Base-by-base conservation (phyloP, 2,888 invertebrate species). In the Agriopis leucophaearia region DNA sequence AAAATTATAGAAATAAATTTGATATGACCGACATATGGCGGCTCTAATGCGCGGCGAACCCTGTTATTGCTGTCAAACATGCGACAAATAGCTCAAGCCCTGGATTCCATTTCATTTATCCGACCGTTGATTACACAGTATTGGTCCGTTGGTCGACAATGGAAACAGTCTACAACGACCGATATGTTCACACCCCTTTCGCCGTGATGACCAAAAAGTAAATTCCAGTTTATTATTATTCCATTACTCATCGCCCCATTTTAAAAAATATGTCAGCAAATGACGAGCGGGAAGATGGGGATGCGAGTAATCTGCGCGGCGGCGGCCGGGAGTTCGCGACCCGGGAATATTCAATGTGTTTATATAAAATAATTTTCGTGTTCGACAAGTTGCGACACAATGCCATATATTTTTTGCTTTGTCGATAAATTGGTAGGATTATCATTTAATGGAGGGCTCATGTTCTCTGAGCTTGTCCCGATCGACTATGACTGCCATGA, bases 201-300 rank as follows among this genome's bases (percentile, higher is more conserved):
- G 86, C 80, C 79, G 83, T 85, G 90, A 92, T 93, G 92, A 92
- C 94, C 93, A 90, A 93, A 94, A 93, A 92, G 92, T 89, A 90
- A 93, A 93, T 93, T 93, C 90, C 91, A 88, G 92, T 93, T 92
- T 94, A 94, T 94, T 94, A 94, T 94, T 94, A 93, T 93, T 93
- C 92, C 93, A 94, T 94, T 94, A 93, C 83, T 81, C 81, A 85
- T 88, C 89, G 86, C 92, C 92, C 92, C 84, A 91, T 91, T 93
- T 92, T 87, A 93, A 94, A 92, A 93, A 93, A 93, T 91, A 91
- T 92, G 92, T 92, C 92, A 92, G 84, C 89, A 86, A 91, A 92
- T 92, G 93, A 93, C 88, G 91, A 88, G 83, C 83, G 83, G 88
- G 85, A 86, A 81, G 86, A 85, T 77, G 84, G 83, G 85, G 81